A percentile compares a stretch with the other conserved stretches of the same genome.
phyloP scores from a whole-genome alignment of 2,113 vertebrate genomes.

The Sorex araneus region DNA sequence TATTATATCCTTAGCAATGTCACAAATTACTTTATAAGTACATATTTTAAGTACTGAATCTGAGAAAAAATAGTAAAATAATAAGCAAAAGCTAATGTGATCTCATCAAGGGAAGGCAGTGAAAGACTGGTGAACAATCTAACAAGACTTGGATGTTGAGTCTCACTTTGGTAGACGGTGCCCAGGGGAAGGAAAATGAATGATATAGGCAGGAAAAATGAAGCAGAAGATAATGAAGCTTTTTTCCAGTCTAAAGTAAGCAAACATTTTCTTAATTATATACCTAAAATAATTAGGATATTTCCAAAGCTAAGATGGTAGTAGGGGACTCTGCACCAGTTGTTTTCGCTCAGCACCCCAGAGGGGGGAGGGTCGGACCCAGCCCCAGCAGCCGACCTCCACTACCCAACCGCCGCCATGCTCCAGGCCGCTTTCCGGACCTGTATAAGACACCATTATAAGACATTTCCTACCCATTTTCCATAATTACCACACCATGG shows the following conservation, averaged over 20 bases:
- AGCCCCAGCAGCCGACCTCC: too few relatives aligned
- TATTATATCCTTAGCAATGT: background rate
- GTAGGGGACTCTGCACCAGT: background rate
- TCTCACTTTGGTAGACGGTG: background rate
- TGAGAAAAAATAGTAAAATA: background rate
- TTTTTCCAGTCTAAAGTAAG: too few relatives aligned
- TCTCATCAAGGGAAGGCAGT: background rate
- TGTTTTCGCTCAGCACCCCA: too few relatives aligned
- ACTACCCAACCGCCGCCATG: too few relatives aligned
- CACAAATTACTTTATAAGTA: too few relatives aligned
- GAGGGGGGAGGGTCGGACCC: too few relatives aligned
- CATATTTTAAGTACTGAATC: too few relatives aligned
- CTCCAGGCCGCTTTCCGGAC: too few relatives aligned
- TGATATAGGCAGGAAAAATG: too few relatives aligned
- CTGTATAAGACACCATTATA: too few relatives aligned
- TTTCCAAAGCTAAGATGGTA: constrained; percentile 23
- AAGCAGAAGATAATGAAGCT: background rate
- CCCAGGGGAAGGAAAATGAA: background rate
- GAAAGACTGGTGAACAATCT: background rate
- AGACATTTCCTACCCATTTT: too few relatives aligned
- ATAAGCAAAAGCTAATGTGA: background rate
- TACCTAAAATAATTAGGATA: constrained; percentile 32
- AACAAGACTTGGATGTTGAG: background rate
- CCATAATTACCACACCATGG: too few relatives aligned
- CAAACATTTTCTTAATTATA: background rate